A percentile compares a stretch with the other conserved stretches of the same genome.
phyloP scores from a whole-genome alignment of 2,113 vertebrate species.

The Oplegnathus fasciatus region DNA sequence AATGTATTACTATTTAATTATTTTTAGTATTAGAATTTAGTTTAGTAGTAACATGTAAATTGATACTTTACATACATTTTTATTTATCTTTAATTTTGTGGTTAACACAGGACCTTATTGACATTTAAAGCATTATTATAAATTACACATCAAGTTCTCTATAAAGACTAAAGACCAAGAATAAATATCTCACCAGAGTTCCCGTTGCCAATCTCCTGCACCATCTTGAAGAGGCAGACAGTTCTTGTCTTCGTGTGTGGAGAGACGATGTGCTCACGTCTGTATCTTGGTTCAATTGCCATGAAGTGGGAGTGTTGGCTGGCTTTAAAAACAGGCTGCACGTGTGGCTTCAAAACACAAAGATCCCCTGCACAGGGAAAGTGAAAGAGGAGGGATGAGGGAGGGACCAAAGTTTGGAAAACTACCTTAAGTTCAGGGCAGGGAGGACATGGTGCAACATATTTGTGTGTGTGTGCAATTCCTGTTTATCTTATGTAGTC shows the following conservation, averaged over 20 bases:
- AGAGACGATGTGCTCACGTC: neutral
- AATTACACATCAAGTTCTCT: neutral
- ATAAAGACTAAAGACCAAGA: neutral
- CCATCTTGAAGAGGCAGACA: conserved; percentile 7
- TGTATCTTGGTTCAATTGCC: neutral
- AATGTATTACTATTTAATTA: neutral
- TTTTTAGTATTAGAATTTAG: neutral
- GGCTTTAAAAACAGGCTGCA: conserved; percentile 17
- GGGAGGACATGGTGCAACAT: neutral
- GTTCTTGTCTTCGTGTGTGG: neutral
- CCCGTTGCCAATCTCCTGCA: neutral
- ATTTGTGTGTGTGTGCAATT: neutral
- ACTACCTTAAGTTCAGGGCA: neutral
- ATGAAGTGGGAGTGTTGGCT: neutral
- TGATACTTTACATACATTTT: neutral
- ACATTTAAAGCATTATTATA: neutral
- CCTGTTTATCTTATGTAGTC: neutral
- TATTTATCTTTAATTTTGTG: no score
- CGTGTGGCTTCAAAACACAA: conserved; percentile 52
- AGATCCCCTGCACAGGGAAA: neutral
- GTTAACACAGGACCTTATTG: neutral
- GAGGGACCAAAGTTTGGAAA: conserved; percentile 60
- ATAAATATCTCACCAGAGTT: conserved; percentile 60
- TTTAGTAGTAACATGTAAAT: neutral
- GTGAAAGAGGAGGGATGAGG: conserved; percentile 31